Percentiles rank a stretch among this genome's conserved stretches.
phyloP scores from a whole-genome alignment of 2,888 invertebrate genomes.

The Scaptomyza reducta region DNA sequence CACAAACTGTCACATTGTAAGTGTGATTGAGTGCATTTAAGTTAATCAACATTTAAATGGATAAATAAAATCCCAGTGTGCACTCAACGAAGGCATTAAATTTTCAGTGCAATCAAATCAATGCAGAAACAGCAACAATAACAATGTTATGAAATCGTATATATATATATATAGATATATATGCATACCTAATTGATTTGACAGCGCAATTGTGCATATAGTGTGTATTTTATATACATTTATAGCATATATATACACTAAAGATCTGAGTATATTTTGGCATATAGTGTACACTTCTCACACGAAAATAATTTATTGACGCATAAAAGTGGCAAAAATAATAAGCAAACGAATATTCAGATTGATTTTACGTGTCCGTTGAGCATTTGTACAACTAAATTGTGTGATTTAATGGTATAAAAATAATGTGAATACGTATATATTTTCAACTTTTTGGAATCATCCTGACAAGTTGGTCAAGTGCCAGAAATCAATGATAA shows the following conservation, averaged over 20 bases:
- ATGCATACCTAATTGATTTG: slow-evolving; percentile 54
- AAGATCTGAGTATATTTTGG: slow-evolving; percentile 18
- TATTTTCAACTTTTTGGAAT: too few species aligned
- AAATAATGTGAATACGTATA: neutral
- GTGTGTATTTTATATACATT: slow-evolving; percentile 7
- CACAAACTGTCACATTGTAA: slow-evolving; percentile 43
- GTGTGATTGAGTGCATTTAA: slow-evolving; percentile 76
- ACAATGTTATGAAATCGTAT: slow-evolving; percentile 11
- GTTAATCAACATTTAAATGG: slow-evolving; percentile 79
- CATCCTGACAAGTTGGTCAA: slow-evolving; percentile 23
- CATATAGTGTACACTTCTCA: slow-evolving; percentile 51
- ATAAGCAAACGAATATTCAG: slow-evolving; percentile 61
- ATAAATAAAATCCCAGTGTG: slow-evolving; percentile 71
- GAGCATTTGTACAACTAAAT: too few species aligned
- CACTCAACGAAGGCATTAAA: slow-evolving; percentile 31
- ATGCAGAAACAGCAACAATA: slow-evolving; percentile 50
- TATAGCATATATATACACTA: slow-evolving; percentile 8
- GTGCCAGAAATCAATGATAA: slow-evolving; percentile 19
- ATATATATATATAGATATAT: neutral
- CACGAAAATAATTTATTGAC: slow-evolving; percentile 77
- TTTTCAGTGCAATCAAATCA: slow-evolving; percentile 65
- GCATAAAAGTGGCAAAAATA: slow-evolving; percentile 65
- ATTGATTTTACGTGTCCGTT: slow-evolving; percentile 63
- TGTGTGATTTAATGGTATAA: neutral
- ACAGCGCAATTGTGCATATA: slow-evolving; percentile 51